These are phyloP conservation scores for Platysteira castanea DNA, from an alignment of 2,113 vertebrate genomes.

Conservation along the genomic window DNA sequence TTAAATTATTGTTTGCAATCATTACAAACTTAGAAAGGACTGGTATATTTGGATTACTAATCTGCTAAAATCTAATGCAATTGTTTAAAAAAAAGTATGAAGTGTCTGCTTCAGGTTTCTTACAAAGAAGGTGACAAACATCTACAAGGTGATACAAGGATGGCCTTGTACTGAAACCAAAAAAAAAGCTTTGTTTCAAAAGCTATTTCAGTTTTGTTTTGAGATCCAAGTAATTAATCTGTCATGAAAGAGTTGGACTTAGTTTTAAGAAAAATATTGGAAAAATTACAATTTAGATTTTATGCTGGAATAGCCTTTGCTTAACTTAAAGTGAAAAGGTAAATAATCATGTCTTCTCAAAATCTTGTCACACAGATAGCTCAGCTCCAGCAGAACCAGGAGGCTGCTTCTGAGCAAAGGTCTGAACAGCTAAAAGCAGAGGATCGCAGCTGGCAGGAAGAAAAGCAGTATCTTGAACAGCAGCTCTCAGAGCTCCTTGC, in stretches of 20 bases:
- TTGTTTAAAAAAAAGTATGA: background rate
- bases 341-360: background rate
- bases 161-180: background rate
- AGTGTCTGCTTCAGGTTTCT: background rate
- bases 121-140: background rate
- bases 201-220: background rate
- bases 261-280: background rate
- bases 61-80: background rate
- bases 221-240: background rate
- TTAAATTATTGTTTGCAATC: background rate
- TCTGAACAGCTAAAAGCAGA: constrained; percentile 78
- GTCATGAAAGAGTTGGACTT: background rate
- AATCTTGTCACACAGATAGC: constrained; percentile 64
- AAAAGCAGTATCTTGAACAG: constrained; percentile 73
- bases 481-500: constrained; percentile 72
- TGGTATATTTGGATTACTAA: background rate
- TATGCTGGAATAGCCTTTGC: background rate
- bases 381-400: constrained; percentile 77
- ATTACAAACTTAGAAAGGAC: background rate
- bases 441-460: constrained; percentile 79
- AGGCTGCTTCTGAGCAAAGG: constrained; percentile 76
- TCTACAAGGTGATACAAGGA: background rate
- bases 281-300: background rate
- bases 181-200: background rate
- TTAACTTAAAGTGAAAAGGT: background rate